Conservation (phyloP, 2,888 invertebrate species). For the Anodontia alba region DNA sequence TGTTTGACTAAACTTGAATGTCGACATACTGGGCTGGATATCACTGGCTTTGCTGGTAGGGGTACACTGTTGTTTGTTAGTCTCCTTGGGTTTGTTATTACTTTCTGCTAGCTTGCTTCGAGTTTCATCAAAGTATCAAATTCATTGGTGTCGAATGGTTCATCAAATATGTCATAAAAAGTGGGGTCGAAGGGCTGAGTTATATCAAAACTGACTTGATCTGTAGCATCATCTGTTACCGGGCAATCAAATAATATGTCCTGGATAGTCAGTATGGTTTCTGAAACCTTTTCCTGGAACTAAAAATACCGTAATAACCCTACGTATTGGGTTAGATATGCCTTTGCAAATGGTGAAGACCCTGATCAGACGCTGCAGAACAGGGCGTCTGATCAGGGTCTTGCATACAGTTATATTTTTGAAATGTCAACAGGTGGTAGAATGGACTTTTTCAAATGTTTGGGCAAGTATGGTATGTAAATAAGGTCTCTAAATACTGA, state of each 20-base stretch:
- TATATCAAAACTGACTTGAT: not conserved
- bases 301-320: no score
- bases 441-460: no score
- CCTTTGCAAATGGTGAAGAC: no score
- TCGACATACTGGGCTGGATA: not conserved
- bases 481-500: no score
- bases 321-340: no score
- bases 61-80: not conserved
- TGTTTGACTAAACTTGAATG: not conserved
- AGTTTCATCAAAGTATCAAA: not conserved
- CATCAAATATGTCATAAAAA: not conserved
- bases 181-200: not conserved
- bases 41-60: not conserved
- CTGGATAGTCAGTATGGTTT: not conserved
- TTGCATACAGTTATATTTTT: no score
- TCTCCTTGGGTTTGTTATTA: not conserved
- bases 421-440: no score
- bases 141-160: not conserved
- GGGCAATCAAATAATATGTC: not conserved
- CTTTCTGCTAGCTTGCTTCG: not conserved
- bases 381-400: no score
- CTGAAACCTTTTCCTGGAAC: not conserved
- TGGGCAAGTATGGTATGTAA: no score
- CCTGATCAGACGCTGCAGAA: no score
- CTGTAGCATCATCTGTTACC: not conserved